Percentiles rank a stretch among this genome's conserved stretches.
Evolutionary conservation across 2,888 invertebrate genomes (phyloP).

Genomic region (Oscheius sp.): DNA sequence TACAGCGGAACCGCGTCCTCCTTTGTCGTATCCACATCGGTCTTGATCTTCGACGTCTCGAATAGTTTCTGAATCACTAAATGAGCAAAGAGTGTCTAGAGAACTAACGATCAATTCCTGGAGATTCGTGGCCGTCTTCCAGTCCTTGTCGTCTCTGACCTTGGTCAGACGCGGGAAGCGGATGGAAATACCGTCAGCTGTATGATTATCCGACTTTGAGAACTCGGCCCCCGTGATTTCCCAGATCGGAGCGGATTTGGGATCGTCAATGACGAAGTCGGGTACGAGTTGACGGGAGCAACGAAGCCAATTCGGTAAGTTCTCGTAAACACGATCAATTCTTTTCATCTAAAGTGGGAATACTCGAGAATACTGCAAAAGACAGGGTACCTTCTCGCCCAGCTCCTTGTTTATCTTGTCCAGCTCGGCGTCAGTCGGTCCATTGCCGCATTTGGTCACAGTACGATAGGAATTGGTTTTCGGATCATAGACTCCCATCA

Average conservation of each 20-base stretch:
- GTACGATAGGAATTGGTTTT: slow-evolving; percentile 81
- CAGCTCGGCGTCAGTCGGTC: slow-evolving; percentile 88
- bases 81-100: no score
- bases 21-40: slow-evolving; percentile 64
- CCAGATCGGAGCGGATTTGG: slow-evolving; percentile 90
- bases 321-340: slow-evolving; percentile 77
- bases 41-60: slow-evolving; percentile 74
- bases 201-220: slow-evolving; percentile 81
- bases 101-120: slow-evolving; percentile 79
- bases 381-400: slow-evolving; percentile 78
- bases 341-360: slow-evolving; percentile 39
- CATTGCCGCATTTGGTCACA: slow-evolving; percentile 85
- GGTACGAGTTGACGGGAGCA: slow-evolving; percentile 88
- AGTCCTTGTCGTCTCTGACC: slow-evolving; percentile 86
- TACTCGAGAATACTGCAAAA: not conserved
- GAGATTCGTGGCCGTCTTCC: slow-evolving; percentile 86
- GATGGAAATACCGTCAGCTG: slow-evolving; percentile 92
- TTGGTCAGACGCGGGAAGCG: slow-evolving; percentile 85
- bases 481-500: slow-evolving; percentile 89
- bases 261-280: slow-evolving; percentile 87
- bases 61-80: slow-evolving; percentile 69
- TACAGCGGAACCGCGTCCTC: slow-evolving; percentile 57
- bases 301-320: slow-evolving; percentile 85
- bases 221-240: slow-evolving; percentile 85
- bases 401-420: slow-evolving; percentile 81